A percentile compares a stretch with the other conserved stretches of the same genome.
phyloP scores from a whole-genome alignment of 2,888 invertebrate species.

The Acheta domesticus region DNA sequence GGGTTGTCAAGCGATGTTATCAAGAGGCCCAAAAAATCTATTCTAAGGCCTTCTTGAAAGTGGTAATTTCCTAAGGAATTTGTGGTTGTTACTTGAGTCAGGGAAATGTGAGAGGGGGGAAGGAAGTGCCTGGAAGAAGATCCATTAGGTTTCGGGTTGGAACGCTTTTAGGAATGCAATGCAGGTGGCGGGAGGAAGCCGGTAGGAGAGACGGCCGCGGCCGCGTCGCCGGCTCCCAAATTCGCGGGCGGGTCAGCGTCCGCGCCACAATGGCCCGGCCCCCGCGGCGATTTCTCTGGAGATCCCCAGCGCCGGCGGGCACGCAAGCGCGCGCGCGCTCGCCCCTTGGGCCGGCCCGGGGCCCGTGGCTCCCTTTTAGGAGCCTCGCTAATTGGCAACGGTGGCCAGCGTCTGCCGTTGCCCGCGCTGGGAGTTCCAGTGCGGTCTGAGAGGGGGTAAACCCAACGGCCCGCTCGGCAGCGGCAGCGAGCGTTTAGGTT shows the following conservation, averaged over 20 bases:
- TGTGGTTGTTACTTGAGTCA: no score
- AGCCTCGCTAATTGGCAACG: neutral
- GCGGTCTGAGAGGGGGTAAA: neutral
- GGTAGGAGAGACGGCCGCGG: no score
- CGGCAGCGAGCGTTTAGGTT: neutral
- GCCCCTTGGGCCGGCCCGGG: neutral
- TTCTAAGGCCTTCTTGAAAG: no score
- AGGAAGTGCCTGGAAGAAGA: no score
- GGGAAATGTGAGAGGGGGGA: no score
- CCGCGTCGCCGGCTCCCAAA: no score
- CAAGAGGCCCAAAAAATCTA: no score
- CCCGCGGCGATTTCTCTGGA: neutral
- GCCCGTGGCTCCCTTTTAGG: neutral
- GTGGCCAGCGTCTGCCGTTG: neutral
- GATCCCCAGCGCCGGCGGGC: neutral
- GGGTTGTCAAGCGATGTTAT: no score
- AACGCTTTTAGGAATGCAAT: no score
- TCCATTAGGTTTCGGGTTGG: no score
- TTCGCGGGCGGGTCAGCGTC: neutral
- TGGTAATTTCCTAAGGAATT: no score
- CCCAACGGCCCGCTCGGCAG: neutral
- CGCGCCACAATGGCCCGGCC: neutral
- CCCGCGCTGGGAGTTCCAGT: neutral
- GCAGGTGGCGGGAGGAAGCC: no score
- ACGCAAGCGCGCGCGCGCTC: neutral